Conservation (phyloP, 2,888 invertebrate genomes). For the Petrolisthes manimaculis region DNA sequence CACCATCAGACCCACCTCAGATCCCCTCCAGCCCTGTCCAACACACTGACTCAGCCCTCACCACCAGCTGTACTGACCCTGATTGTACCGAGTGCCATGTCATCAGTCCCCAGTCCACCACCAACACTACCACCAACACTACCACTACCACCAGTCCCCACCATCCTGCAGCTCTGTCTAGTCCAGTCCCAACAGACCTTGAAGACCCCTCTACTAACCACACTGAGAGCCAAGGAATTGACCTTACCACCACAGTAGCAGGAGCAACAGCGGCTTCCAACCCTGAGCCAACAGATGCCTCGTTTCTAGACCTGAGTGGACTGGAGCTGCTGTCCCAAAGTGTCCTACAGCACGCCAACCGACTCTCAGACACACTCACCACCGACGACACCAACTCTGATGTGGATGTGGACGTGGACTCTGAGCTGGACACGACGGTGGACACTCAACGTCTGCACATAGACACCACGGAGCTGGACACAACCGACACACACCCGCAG, state of each 20-base stretch:
- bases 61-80: slow-evolving; percentile 1
- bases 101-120: slow-evolving; percentile 7
- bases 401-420: background rate
- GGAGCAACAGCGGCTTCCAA: background rate
- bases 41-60: background rate
- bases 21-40: background rate
- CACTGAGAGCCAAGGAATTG: background rate
- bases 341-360: slow-evolving; percentile 50
- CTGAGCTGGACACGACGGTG: background rate
- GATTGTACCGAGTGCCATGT: slow-evolving; percentile 8
- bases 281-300: slow-evolving; percentile 13
- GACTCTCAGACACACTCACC: background rate
- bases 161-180: background rate
- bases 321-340: slow-evolving; percentile 58
- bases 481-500: background rate
- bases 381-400: background rate
- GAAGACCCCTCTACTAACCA: background rate
- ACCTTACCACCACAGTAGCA: background rate
- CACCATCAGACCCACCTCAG: background rate
- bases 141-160: background rate
- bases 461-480: slow-evolving; percentile 5
- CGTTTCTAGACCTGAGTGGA: slow-evolving; percentile 55
- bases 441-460: background rate
- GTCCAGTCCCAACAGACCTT: slow-evolving; percentile 1
- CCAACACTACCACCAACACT: background rate